Evolutionary conservation across 92 coral and sea anemone genomes (phyloP).

Genomic region (Porites divaricata): DNA sequence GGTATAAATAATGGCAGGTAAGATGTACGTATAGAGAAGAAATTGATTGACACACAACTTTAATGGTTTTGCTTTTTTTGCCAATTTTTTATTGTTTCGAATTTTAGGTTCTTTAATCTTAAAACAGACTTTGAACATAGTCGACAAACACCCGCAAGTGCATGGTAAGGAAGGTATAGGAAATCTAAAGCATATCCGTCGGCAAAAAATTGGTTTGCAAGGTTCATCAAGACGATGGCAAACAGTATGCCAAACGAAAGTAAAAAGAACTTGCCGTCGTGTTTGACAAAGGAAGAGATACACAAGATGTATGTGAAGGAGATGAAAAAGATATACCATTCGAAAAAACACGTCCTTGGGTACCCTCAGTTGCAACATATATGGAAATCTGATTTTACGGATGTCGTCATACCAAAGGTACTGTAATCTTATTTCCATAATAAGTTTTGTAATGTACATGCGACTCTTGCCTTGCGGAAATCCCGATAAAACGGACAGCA

Average conservation of each 20-base stretch:
- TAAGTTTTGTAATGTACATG: no score
- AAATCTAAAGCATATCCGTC: slow-evolving; percentile 10
- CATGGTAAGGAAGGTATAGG: slow-evolving; percentile 5
- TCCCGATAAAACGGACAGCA: no score
- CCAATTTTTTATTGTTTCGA: background rate
- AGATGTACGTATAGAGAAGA: background rate
- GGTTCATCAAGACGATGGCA: slow-evolving; percentile 41
- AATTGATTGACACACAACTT: background rate
- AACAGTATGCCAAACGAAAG: slow-evolving; percentile 58
- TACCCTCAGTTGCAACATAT: slow-evolving; percentile 40
- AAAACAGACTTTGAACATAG: slow-evolving; percentile 39
- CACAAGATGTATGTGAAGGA: slow-evolving; percentile 19
- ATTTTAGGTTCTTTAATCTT: slow-evolving; percentile 47
- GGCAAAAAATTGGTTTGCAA: slow-evolving; percentile 52
- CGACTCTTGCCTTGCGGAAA: no score
- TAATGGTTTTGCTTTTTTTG: background rate
- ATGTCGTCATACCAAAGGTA: slow-evolving; percentile 58
- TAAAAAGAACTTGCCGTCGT: slow-evolving; percentile 44
- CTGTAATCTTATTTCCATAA: no score
- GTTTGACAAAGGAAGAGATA: slow-evolving; percentile 39
- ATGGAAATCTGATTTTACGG: slow-evolving; percentile 32
- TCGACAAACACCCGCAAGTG: slow-evolving; percentile 16
- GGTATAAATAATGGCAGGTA: slow-evolving; percentile 57
- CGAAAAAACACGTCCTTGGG: slow-evolving; percentile 1
- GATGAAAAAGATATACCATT: background rate